A percentile compares a stretch with the other conserved stretches of the same genome.
Evolutionary conservation across 2,888 invertebrate species (phyloP).

Genomic region (Ennomos erosarius): DNA sequence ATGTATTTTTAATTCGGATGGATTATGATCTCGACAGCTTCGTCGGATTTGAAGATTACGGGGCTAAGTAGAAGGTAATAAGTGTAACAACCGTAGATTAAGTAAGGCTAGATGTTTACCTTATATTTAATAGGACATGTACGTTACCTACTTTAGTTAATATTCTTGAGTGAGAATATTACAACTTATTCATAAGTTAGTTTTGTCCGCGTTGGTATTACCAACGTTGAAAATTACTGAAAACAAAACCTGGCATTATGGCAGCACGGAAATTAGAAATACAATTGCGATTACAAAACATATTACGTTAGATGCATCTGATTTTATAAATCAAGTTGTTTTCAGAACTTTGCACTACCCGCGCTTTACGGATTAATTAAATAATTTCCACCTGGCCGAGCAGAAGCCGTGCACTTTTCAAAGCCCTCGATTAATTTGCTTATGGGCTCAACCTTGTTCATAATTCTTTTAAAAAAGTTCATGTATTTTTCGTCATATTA

Average conservation of each 20-base stretch:
- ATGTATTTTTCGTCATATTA: no score
- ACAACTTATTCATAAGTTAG: no score
- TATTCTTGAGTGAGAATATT: no score
- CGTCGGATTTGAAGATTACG: slow-evolving; percentile 17
- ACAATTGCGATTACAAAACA: no score
- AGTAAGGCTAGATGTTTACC: no score
- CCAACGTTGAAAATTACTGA: no score
- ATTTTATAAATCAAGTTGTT: slow-evolving; percentile 22
- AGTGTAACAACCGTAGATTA: neutral
- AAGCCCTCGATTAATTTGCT: slow-evolving; percentile 33
- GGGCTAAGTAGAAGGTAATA: slow-evolving; percentile 1
- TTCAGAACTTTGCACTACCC: slow-evolving; percentile 31
- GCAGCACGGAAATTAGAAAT: no score
- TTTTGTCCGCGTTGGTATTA: no score
- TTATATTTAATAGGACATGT: no score
- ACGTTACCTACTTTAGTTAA: neutral
- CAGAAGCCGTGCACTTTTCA: slow-evolving; percentile 37
- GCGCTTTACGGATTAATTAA: slow-evolving; percentile 41
- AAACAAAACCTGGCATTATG: no score
- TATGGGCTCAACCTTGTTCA: slow-evolving; percentile 12
- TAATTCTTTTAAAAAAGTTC: no score
- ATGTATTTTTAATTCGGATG: slow-evolving; percentile 26
- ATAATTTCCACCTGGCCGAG: slow-evolving; percentile 41
- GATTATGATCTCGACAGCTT: slow-evolving; percentile 12
- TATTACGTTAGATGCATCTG: no score